Percentiles rank a stretch among this genome's conserved stretches.
Evolutionary conservation across 2,888 invertebrate species (phyloP).

Genomic region (Drosophila mayaguana): DNA sequence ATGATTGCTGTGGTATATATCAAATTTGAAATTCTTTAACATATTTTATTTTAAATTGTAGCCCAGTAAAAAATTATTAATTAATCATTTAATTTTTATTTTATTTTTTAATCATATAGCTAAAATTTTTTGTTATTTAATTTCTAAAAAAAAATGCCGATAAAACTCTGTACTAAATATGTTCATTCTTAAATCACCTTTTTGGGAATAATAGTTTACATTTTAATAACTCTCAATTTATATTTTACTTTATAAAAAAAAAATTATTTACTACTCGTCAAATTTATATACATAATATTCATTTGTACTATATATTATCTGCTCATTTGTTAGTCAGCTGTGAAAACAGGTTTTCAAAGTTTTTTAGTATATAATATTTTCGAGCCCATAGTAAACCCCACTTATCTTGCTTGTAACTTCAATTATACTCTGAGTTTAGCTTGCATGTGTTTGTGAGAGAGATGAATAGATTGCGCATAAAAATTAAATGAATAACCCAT

Average conservation of each 20-base stretch:
- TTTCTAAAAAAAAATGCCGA: too few species aligned
- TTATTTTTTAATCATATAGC: too few species aligned
- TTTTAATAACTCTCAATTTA: too few species aligned
- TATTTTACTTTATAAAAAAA: too few species aligned
- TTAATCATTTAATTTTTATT: too few species aligned
- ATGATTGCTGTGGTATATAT: too few species aligned
- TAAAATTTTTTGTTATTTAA: too few species aligned
- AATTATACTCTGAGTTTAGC: constrained; percentile 44
- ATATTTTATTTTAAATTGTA: too few species aligned
- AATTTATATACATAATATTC: neutral
- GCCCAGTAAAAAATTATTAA: too few species aligned
- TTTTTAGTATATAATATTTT: constrained; percentile 16
- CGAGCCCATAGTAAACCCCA: constrained; percentile 8
- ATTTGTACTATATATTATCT: neutral
- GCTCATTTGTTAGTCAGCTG: neutral
- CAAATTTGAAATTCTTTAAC: too few species aligned
- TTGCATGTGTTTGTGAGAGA: constrained; percentile 76
- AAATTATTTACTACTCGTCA: neutral
- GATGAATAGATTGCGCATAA: constrained; percentile 83
- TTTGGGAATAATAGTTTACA: neutral
- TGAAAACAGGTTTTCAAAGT: constrained; percentile 9
- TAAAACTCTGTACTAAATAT: neutral
- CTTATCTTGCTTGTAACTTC: constrained; percentile 44
- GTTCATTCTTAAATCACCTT: neutral
- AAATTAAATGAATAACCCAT: constrained; percentile 71